Conservation (phyloP, 2,113 vertebrate species). For the Pterophyllum scalare region DNA sequence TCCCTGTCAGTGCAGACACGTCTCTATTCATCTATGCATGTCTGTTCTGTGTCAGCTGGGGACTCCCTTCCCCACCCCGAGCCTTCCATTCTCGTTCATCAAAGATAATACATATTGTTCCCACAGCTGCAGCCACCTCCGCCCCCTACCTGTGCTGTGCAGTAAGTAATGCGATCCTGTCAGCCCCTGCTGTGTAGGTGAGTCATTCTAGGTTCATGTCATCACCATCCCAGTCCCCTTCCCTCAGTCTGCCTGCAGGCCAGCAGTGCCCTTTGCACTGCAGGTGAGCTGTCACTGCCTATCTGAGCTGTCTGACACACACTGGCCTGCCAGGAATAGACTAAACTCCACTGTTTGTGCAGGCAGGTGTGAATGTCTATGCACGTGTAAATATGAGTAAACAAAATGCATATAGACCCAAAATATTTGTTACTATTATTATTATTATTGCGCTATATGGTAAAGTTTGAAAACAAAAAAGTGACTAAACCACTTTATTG, state of each 20-base stretch:
- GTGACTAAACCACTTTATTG: too few species aligned
- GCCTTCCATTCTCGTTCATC: constrained; percentile 33
- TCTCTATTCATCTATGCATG: constrained; percentile 30
- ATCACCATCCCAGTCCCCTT: background rate
- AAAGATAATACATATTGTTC: constrained; percentile 1
- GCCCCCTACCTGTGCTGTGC: constrained; percentile 32
- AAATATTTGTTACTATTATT: background rate
- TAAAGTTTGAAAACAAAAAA: too few species aligned
- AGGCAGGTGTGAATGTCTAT: constrained; percentile 39
- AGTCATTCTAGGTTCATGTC: constrained; percentile 55
- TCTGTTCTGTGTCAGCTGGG: background rate
- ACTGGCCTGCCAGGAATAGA: constrained; percentile 50
- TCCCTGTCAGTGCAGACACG: constrained; percentile 11
- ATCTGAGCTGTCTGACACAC: constrained; percentile 62
- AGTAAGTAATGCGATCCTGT: constrained; percentile 66
- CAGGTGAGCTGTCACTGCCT: constrained; percentile 74
- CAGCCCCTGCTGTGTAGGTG: constrained; percentile 48
- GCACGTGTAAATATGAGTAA: constrained; percentile 11
- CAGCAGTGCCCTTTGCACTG: constrained; percentile 63
- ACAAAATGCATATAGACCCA: constrained; percentile 14
- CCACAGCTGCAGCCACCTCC: constrained; percentile 4
- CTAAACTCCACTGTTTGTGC: constrained; percentile 40
- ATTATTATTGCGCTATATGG: too few species aligned
- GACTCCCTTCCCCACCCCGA: background rate
- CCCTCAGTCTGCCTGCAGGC: constrained; percentile 51